These are phyloP conservation scores for Orientallactaga sibirica DNA, from an alignment of 2,797 vertebrate genomes.

Conservation along the genomic window DNA sequence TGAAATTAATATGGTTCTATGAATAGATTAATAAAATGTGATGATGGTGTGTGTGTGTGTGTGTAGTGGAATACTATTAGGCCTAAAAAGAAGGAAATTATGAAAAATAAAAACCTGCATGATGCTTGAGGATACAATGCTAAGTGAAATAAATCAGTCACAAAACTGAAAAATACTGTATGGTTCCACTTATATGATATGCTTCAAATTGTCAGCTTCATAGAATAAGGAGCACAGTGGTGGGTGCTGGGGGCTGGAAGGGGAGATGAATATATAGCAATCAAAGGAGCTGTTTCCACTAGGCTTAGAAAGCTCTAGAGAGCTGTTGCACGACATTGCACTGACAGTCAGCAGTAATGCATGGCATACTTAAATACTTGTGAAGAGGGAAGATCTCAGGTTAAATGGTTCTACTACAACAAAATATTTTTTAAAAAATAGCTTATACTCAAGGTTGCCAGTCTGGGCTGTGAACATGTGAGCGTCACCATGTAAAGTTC, in stretches of 20 bases:
- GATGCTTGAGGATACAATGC: background rate
- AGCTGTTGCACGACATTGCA: accelerated
- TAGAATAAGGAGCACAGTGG: background rate
- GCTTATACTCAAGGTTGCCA: background rate
- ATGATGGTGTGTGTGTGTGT: background rate
- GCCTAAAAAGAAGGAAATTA: background rate
- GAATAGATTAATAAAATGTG: background rate
- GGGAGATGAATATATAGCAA: too few relatives aligned
- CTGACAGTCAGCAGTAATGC: background rate
- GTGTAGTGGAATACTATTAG: background rate
- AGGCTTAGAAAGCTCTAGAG: background rate
- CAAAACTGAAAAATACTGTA: background rate
- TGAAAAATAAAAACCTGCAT: background rate
- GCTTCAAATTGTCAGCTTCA: background rate
- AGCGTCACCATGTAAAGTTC: accelerated
- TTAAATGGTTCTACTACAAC: background rate
- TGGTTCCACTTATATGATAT: background rate
- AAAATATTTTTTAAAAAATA: background rate
- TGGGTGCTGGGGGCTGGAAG: background rate
- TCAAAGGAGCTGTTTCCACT: background rate
- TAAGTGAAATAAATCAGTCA: background rate
- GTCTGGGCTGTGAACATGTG: background rate
- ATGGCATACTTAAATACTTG: background rate
- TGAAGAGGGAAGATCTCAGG: background rate
- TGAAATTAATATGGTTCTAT: background rate